phyloP scores from a whole-genome alignment of 64 coral and sea anemone species.

The Anthopleura sola region DNA sequence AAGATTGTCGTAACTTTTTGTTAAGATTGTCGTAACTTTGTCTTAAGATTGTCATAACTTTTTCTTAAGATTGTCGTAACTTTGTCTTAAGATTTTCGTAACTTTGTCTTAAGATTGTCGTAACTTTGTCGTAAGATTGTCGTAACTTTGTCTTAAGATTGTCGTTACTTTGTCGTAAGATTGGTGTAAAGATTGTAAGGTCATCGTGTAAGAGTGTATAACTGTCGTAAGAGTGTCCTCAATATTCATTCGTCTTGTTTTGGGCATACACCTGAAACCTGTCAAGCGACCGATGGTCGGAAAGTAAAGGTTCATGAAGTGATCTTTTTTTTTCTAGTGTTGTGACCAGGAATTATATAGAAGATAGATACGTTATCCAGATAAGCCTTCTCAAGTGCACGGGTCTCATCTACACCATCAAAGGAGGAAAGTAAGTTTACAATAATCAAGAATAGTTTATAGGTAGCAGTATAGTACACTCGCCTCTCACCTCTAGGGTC shows the following conservation, averaged over 20 bases:
- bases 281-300: not conserved
- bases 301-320: not conserved
- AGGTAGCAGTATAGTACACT: too few relatives aligned
- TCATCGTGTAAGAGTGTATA: too few relatives aligned
- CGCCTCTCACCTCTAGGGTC: too few relatives aligned
- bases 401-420: slow-evolving; percentile 1
- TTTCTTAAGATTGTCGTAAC: not conserved
- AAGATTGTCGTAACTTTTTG: not conserved
- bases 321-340: not conserved
- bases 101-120: not conserved
- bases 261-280: too few relatives aligned
- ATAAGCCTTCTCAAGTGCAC: slow-evolving; percentile 4
- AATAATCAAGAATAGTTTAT: not conserved
- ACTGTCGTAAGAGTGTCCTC: too few relatives aligned
- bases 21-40: not conserved
- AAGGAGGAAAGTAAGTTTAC: slow-evolving; percentile 10
- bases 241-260: too few relatives aligned
- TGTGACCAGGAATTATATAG: not conserved
- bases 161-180: not conserved
- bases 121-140: not conserved
- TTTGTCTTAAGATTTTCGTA: not conserved
- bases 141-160: not conserved
- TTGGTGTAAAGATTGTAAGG: too few relatives aligned
- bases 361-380: slow-evolving; percentile 21
- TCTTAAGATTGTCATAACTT: not conserved